Evolutionary conservation across 2,113 vertebrate genomes (phyloP).

Genomic region (Puffinus mauretanicus): DNA sequence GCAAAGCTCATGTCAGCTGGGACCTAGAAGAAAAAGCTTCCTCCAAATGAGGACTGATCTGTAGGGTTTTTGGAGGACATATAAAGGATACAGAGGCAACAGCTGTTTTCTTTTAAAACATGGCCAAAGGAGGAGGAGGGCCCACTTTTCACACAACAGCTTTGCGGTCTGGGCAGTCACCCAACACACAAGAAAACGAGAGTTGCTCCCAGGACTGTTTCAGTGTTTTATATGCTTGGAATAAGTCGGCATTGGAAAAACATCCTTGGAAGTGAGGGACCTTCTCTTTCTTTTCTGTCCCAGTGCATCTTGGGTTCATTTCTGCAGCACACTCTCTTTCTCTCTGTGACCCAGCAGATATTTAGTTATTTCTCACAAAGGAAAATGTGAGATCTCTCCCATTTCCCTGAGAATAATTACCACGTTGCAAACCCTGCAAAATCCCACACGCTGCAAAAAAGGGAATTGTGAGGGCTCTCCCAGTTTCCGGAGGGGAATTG

Average conservation of each 20-base stretch:
- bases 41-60: background rate
- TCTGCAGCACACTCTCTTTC: background rate
- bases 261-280: background rate
- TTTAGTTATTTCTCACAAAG: background rate
- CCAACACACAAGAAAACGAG: background rate
- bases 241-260: background rate
- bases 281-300: background rate
- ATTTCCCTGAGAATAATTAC: background rate
- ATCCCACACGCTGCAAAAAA: rapidly evolving
- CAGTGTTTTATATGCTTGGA: background rate
- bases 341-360: background rate
- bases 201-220: background rate
- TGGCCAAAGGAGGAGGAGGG: background rate
- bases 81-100: background rate
- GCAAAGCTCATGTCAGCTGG: background rate
- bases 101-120: background rate
- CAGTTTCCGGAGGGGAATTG: background rate
- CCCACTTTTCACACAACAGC: background rate
- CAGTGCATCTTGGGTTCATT: background rate
- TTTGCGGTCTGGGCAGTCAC: background rate
- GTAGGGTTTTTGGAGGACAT: background rate
- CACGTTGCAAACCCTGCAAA: background rate
- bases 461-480: background rate
- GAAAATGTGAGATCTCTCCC: rapidly evolving
- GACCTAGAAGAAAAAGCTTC: background rate